Conservation (phyloP, 2,888 invertebrate species). For the Polydrusus cervinus region DNA sequence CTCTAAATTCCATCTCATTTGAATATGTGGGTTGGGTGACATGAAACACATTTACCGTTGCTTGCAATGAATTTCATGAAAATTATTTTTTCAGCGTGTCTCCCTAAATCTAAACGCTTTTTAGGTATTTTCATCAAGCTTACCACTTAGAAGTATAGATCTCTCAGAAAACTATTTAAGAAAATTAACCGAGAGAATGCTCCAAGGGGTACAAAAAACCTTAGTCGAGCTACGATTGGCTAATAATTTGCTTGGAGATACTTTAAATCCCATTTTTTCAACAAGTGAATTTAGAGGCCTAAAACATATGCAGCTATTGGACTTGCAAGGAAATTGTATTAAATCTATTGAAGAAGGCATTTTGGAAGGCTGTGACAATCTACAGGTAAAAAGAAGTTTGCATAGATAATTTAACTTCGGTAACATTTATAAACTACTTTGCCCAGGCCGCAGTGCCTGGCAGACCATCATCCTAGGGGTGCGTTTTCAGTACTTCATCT, state of each 20-base stretch:
- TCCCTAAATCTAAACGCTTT: too few relatives aligned
- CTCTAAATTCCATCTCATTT: too few relatives aligned
- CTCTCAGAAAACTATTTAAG: slow-evolving; percentile 88
- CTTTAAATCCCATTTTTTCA: slow-evolving; percentile 92
- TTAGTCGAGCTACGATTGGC: slow-evolving; percentile 82
- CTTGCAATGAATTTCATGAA: too few relatives aligned
- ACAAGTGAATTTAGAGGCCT: slow-evolving; percentile 88
- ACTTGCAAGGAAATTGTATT: slow-evolving; percentile 87
- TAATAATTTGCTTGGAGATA: slow-evolving; percentile 89
- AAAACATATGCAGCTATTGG: slow-evolving; percentile 81
- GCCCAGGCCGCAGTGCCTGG: too few relatives aligned
- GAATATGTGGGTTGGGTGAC: too few relatives aligned
- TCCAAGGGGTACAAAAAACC: slow-evolving; percentile 79
- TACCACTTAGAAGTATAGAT: slow-evolving; percentile 85
- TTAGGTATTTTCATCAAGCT: slow-evolving; percentile 80
- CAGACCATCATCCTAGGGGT: too few relatives aligned
- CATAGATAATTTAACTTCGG: too few relatives aligned
- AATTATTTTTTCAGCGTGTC: too few relatives aligned
- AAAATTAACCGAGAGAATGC: slow-evolving; percentile 81
- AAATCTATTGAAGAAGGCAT: slow-evolving; percentile 90
- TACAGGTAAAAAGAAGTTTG: slow-evolving; percentile 75
- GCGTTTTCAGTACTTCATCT: too few relatives aligned
- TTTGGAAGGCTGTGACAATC: slow-evolving; percentile 85
- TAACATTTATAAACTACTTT: too few relatives aligned
- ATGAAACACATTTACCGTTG: too few relatives aligned